Evolutionary conservation across 1,140 invertebrate genomes (phyloP).

Genomic region (Metopolophium dirhodum): DNA sequence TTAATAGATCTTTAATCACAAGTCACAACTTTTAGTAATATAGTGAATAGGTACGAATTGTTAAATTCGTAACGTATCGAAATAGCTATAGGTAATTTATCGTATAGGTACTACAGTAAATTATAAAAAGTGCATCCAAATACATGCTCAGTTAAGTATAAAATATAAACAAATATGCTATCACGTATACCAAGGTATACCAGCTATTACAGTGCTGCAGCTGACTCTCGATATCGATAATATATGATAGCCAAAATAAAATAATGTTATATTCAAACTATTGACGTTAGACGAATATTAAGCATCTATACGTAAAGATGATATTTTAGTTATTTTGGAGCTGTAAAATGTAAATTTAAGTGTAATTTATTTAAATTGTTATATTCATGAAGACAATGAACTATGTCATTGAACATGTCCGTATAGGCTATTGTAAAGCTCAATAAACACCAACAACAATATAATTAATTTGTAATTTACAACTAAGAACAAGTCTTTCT

Average conservation of each 20-base stretch:
- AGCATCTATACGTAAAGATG: neutral
- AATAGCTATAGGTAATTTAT: neutral
- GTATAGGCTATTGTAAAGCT: neutral
- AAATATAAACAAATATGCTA: neutral
- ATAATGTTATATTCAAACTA: neutral
- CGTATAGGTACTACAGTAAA: neutral
- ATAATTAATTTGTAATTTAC: neutral
- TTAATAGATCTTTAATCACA: neutral
- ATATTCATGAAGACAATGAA: neutral
- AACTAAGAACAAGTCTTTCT: neutral
- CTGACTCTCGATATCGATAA: neutral
- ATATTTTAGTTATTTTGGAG: neutral
- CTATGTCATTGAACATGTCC: neutral
- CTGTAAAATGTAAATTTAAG: neutral
- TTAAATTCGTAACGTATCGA: neutral
- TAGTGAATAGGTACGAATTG: neutral
- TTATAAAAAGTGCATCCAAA: neutral
- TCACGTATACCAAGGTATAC: too few relatives aligned
- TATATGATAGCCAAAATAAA: neutral
- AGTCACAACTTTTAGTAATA: neutral
- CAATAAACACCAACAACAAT: neutral
- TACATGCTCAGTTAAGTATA: neutral
- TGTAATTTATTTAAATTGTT: neutral
- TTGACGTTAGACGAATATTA: neutral
- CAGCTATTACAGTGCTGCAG: too few relatives aligned